Evolutionary conservation across 2,113 vertebrate genomes (phyloP), one percentile per base, ranked within the genome.

Genomic region (Lucifuga dentata): DNA sequence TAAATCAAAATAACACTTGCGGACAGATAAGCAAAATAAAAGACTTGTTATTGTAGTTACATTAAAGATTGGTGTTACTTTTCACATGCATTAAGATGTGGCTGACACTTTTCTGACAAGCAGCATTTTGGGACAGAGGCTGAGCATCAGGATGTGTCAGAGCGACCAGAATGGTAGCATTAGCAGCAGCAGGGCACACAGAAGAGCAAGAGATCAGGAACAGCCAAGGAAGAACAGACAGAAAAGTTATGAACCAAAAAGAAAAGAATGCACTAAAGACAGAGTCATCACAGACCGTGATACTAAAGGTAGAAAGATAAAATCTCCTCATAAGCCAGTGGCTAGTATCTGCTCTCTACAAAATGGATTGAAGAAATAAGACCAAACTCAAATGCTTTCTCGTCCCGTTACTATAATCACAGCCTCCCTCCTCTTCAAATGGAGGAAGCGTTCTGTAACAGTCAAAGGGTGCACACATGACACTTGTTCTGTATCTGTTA

Each of bases 71-170:
- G 44, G 75, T 84, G 72, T 82, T 79, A 84, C 68, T 73, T 81
- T 70, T 76, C 67, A 84, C 87, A 85, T 91, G 91, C 88, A 89
- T 78, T 90, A 83, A 80, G 61, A 88, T 89, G 92, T 87, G 88
- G 86, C 82, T 79, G 86, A 89, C 77, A 73, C 80, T 70, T 83
- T 85, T 90, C 61, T 78, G 83, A 89, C 85, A 85, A 91, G 90
- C 90, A 93, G 87, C 87, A 83, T 90, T 86, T 87, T 82, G 83
- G 85, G 73, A 80, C 77, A 84, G 77, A 78, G 81, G 88, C 83
- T 80, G 76, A 89, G 85, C 71, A 68, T 80, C 75, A 85, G 40
- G 86, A 90, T 66, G 73, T 71, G 81, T 84, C 86, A 69, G 77
- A 76, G 86, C 77, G 8, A 85, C 88, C 86, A 78, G 73, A 68